These are phyloP conservation scores for Sandelia bainsii DNA, from an alignment of 2,797 vertebrate genomes.

Conservation along the genomic window DNA sequence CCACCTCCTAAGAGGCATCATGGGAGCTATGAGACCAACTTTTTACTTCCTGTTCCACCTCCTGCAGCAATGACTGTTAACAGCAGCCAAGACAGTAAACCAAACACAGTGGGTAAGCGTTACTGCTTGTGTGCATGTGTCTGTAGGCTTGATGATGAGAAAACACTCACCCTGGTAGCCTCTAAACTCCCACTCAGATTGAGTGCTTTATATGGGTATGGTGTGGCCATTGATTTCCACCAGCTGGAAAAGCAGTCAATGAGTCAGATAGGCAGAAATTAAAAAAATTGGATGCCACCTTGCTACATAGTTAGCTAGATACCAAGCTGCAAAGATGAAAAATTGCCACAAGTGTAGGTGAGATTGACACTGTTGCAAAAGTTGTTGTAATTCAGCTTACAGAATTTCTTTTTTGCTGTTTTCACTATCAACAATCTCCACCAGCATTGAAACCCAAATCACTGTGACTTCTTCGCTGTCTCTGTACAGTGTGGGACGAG, in stretches of 20 bases:
- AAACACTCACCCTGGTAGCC: neutral
- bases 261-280: too few relatives aligned
- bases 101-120: conserved; percentile 69
- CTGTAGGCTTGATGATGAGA: neutral
- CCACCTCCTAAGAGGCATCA: conserved; percentile 76
- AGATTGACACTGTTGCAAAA: neutral
- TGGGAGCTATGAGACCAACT: conserved; percentile 66
- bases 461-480: too few relatives aligned
- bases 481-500: too few relatives aligned
- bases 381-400: neutral
- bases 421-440: too few relatives aligned
- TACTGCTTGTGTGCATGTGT: neutral
- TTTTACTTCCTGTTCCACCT: conserved; percentile 77
- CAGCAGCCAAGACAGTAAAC: conserved; percentile 34
- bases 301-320: neutral
- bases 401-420: neutral
- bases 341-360: too few relatives aligned
- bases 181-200: neutral
- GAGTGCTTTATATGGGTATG: neutral
- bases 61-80: conserved; percentile 34
- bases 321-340: too few relatives aligned
- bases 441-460: too few relatives aligned
- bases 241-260: neutral
- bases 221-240: neutral
- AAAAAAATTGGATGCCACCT: neutral